These are phyloP conservation scores for Monodelphis domestica DNA, from an alignment of 2,797 vertebrate species.

Conservation along the genomic window DNA sequence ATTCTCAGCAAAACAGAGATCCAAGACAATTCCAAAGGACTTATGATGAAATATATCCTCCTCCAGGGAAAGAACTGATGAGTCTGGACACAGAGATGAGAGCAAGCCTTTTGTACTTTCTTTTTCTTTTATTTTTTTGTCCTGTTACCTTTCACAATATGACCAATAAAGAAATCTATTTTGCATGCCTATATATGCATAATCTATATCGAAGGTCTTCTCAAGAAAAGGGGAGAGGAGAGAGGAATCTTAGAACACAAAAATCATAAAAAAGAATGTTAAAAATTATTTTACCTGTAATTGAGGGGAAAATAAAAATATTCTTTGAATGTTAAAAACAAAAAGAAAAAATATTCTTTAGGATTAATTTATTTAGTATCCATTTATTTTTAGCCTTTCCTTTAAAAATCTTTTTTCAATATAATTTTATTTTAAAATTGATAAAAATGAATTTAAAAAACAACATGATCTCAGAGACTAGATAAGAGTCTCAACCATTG, in stretches of 20 bases:
- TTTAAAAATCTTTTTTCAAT: neutral
- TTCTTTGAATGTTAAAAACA: neutral
- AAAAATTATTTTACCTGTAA: neutral
- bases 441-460: neutral
- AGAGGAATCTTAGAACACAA: neutral
- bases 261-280: neutral
- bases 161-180: neutral
- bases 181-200: neutral
- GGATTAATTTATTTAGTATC: neutral
- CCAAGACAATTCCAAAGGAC: neutral
- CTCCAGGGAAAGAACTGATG: neutral
- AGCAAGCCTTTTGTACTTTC: neutral
- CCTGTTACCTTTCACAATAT: neutral
- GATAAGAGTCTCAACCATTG: slow-evolving; percentile 36
- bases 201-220: neutral
- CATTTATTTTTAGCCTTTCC: neutral
- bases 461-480: neutral
- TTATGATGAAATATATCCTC: neutral
- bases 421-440: neutral
- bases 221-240: neutral
- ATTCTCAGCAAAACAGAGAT: neutral
- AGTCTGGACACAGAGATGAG: neutral
- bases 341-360: neutral
- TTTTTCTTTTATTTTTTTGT: neutral
- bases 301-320: neutral